Conservation (phyloP, 1,140 invertebrate species). For the Aphaenogaster floridana region DNA sequence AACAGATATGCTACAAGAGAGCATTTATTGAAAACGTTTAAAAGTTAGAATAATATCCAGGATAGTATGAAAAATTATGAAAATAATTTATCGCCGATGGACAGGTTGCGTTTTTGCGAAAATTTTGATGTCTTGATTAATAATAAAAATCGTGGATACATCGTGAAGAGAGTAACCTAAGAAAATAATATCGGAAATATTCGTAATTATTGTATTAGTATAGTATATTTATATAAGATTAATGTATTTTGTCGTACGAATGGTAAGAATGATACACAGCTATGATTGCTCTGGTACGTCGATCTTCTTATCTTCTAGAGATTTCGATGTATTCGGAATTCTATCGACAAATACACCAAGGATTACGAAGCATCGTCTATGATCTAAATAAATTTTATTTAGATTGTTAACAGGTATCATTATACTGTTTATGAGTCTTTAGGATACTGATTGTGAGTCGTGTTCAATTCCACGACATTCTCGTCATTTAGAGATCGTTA, state of each 20-base stretch:
- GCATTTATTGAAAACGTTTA: not conserved
- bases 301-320: not conserved
- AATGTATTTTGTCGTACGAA: slow-evolving; percentile 13
- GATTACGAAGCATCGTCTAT: not conserved
- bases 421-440: slow-evolving; percentile 38
- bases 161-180: slow-evolving; percentile 25
- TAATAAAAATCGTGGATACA: slow-evolving; percentile 20
- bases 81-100: not conserved
- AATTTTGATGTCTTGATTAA: slow-evolving; percentile 32
- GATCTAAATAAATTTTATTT: slow-evolving; percentile 45
- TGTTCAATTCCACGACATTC: slow-evolving; percentile 38
- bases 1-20: not conserved
- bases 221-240: slow-evolving; percentile 2
- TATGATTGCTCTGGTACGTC: not conserved
- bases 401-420: slow-evolving; percentile 55
- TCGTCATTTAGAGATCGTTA: slow-evolving; percentile 40
- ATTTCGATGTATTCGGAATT: slow-evolving; percentile 20
- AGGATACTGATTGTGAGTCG: slow-evolving; percentile 15
- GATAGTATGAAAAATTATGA: not conserved
- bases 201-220: slow-evolving; percentile 48
- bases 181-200: slow-evolving; percentile 42
- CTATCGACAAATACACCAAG: not conserved
- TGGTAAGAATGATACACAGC: not conserved
- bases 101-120: not conserved
- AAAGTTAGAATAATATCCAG: not conserved